phyloP scores from a whole-genome alignment of 2,888 invertebrate genomes.

The Meiosimyza decipiens region DNA sequence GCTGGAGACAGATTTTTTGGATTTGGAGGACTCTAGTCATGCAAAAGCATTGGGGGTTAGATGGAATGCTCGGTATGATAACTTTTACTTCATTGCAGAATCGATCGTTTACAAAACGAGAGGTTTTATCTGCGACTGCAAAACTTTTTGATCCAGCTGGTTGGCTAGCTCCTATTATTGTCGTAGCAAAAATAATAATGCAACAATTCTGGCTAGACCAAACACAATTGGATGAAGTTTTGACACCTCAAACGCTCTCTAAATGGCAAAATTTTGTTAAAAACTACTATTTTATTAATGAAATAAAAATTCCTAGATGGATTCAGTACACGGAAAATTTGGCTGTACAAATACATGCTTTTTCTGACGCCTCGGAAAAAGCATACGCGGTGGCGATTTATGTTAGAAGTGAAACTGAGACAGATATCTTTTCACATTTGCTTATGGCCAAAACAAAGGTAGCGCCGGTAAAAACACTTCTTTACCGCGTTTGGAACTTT shows the following conservation, averaged over 20 bases:
- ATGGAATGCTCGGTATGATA: no score
- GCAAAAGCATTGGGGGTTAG: no score
- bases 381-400: conserved; percentile 26
- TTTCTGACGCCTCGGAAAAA: conserved; percentile 29
- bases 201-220: no score
- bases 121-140: no score
- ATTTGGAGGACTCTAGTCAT: conserved; percentile 26
- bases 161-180: no score
- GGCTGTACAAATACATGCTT: conserved; percentile 22
- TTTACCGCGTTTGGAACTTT: conserved; percentile 28
- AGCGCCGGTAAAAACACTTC: conserved; percentile 19
- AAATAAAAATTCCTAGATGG: conserved; percentile 25
- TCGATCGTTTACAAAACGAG: no score
- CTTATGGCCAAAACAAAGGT: background rate
- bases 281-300: conserved; percentile 16
- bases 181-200: no score
- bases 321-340: background rate
- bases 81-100: no score
- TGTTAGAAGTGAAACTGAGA: background rate
- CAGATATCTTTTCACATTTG: background rate
- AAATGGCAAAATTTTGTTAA: conserved; percentile 25
- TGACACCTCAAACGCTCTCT: no score
- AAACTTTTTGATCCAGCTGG: no score
- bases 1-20: conserved; percentile 21
- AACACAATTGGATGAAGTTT: no score